Evolutionary conservation across 2,888 invertebrate genomes (phyloP).

Genomic region (Xanthia togata): DNA sequence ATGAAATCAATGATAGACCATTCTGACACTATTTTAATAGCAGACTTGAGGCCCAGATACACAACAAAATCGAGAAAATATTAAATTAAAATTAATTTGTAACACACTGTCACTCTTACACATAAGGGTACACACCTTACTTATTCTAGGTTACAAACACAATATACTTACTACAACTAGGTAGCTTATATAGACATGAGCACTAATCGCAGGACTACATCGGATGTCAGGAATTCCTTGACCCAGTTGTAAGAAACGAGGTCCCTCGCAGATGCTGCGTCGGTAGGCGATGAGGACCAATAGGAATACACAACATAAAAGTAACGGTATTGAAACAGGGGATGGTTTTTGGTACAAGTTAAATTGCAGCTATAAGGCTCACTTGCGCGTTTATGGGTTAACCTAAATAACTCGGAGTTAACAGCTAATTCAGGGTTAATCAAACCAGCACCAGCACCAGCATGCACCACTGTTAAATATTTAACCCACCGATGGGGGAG

Average conservation of each 20-base stretch:
- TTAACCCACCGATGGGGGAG: too few relatives aligned
- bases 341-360: not conserved
- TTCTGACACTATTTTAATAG: too few relatives aligned
- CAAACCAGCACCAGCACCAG: too few relatives aligned
- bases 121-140: not conserved
- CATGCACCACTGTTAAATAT: too few relatives aligned
- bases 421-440: too few relatives aligned
- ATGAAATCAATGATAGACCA: too few relatives aligned
- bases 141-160: constrained; percentile 12
- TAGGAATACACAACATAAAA: constrained; percentile 15
- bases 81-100: too few relatives aligned
- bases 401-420: too few relatives aligned
- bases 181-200: constrained; percentile 25
- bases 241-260: constrained; percentile 55
- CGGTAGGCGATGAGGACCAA: constrained; percentile 34
- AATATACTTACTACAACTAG: constrained; percentile 10
- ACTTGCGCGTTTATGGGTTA: too few relatives aligned
- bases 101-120: not conserved
- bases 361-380: too few relatives aligned
- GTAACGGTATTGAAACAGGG: not conserved
- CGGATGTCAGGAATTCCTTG: constrained; percentile 60
- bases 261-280: constrained; percentile 41
- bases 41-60: too few relatives aligned
- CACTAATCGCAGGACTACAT: constrained; percentile 51
- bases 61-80: too few relatives aligned